Base-by-base conservation (phyloP, 2,888 invertebrate genomes). In the Eremobia ochroleuca region DNA sequence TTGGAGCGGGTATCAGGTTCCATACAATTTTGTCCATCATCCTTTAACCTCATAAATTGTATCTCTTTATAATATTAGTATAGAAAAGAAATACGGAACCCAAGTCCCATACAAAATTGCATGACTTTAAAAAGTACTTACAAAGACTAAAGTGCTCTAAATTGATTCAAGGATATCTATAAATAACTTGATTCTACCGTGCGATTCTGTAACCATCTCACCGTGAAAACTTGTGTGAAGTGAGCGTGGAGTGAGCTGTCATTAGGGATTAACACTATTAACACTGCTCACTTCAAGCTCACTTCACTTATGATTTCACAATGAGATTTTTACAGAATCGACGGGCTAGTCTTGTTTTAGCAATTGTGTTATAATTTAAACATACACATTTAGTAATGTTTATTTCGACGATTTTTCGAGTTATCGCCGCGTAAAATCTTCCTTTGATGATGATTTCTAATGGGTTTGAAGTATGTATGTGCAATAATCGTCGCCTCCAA, bases 101-200 rank as follows among this genome's bases (percentile, higher is more conserved):
- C 55, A 21, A 4, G 18, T 62, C 5, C 21, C 28, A 52, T 68
- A 71, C 21, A 46, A 25, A 40, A 37, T 15, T 34, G 34, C 70
- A 61, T 46, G 59, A 46, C 65, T 69, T 52, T 40, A 69, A 69
- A 49, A 13, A 43, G 40, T 40, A 46, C 66, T 3, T 4, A 21
- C 61, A 61, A 28, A 68, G 34, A 40, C 25, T 82, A 46, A 80
- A 82, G 66, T 69, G 61, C 18, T 81, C 68, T 72, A 62, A 28
- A 85, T 85, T 85, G 64, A 52, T 65, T 74, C 82, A 85, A 82
- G 82, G 82, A 34, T 52, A 28, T 31, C 34, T 71, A 40, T 74
- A 68, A 64, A 69, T 74, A 9, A 37, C 34, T 34, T 34, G n/a
- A 11, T 11, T 31, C 46, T n/a, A n/a, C n/a, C n/a, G n/a, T n/a